These are phyloP conservation scores for Xestobium rufovillosum DNA, from an alignment of 2,888 invertebrate genomes.

Conservation along the genomic window DNA sequence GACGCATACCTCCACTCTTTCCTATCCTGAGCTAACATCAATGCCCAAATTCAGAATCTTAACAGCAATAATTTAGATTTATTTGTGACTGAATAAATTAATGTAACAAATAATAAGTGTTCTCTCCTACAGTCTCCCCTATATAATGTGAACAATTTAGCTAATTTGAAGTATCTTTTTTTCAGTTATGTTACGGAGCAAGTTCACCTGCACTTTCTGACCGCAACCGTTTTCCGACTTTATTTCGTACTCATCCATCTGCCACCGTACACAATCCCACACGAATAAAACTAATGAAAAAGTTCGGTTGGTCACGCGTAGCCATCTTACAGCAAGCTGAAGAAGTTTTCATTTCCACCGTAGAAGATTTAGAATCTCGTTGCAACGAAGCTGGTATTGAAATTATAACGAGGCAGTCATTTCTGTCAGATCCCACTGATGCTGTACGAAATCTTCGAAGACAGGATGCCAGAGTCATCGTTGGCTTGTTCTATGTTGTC, in stretches of 20 bases:
- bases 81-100: no score
- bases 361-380: slow-evolving; percentile 91
- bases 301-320: slow-evolving; percentile 95
- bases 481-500: slow-evolving; percentile 97
- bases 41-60: no score
- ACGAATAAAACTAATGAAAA: slow-evolving; percentile 91
- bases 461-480: slow-evolving; percentile 96
- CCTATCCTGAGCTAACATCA: no score
- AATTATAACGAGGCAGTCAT: slow-evolving; percentile 93
- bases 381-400: slow-evolving; percentile 90
- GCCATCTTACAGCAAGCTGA: slow-evolving; percentile 98
- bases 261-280: slow-evolving; percentile 99
- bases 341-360: slow-evolving; percentile 84
- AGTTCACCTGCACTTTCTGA: slow-evolving; percentile 97
- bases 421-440: slow-evolving; percentile 93
- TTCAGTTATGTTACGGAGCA: slow-evolving; percentile 95
- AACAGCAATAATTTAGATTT: no score
- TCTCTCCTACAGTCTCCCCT: no score
- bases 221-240: slow-evolving; percentile 91
- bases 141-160: no score
- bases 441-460: slow-evolving; percentile 90
- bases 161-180: no score
- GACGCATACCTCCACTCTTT: no score
- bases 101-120: no score
- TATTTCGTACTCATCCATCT: slow-evolving; percentile 98